Conservation (phyloP, 2,888 invertebrate genomes). For the Tachina grossa region DNA sequence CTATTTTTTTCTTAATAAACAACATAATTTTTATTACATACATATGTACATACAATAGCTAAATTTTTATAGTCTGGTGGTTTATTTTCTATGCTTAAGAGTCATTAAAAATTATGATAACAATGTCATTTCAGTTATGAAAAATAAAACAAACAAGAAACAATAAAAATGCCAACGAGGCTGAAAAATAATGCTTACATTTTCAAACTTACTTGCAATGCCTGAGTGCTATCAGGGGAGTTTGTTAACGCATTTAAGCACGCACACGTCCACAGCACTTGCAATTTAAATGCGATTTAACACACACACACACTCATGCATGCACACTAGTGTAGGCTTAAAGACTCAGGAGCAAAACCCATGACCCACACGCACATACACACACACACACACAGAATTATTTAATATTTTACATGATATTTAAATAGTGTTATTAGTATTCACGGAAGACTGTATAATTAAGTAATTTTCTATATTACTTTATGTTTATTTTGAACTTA, state of each 20-base stretch:
- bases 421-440: slow-evolving; percentile 37
- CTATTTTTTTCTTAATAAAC: background rate
- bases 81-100: slow-evolving; percentile 36
- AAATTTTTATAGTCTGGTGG: slow-evolving; percentile 46
- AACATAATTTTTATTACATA: background rate
- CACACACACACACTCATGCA: background rate
- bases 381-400: background rate
- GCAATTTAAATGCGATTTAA: slow-evolving; percentile 23
- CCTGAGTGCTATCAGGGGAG: slow-evolving; percentile 1
- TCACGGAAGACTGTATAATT: slow-evolving; percentile 14
- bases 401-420: slow-evolving; percentile 35
- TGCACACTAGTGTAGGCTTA: background rate
- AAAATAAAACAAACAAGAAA: background rate
- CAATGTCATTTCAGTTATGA: slow-evolving; percentile 48
- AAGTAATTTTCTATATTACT: background rate
- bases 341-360: background rate
- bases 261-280: background rate
- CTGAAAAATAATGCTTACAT: slow-evolving; percentile 10
- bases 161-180: background rate
- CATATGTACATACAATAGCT: background rate
- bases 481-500: background rate
- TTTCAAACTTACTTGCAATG: slow-evolving; percentile 32
- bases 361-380: background rate
- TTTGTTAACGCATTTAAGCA: slow-evolving; percentile 9
- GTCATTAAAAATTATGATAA: slow-evolving; percentile 64